Percentiles rank a stretch among this genome's conserved stretches.
phyloP scores from a whole-genome alignment of 2,888 invertebrate genomes.

The Trachelus iudaicus region DNA sequence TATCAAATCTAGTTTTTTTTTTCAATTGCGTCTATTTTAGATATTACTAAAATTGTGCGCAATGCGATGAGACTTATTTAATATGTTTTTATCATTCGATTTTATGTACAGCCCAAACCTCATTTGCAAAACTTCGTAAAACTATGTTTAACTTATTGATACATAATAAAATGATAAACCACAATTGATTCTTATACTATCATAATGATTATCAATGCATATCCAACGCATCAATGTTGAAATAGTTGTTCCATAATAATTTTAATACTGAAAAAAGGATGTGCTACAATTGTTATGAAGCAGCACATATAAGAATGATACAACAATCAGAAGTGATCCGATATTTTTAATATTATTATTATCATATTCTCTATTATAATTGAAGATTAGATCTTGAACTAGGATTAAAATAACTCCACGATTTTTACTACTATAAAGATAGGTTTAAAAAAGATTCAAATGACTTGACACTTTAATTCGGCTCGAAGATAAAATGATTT shows the following conservation, averaged over 20 bases:
- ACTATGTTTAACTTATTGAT: not conserved
- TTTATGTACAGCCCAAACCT: not conserved
- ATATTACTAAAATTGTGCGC: not conserved
- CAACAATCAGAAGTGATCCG: no score
- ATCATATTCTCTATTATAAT: not conserved
- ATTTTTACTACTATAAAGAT: not conserved
- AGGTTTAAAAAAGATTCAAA: not conserved
- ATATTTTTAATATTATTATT: no score
- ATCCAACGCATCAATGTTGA: not conserved
- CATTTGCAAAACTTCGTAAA: not conserved
- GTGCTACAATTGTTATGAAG: no score
- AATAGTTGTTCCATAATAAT: not conserved
- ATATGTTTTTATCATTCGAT: not conserved
- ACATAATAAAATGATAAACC: not conserved
- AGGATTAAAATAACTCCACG: not conserved
- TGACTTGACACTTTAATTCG: not conserved
- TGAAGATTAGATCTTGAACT: not conserved
- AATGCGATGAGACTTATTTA: not conserved
- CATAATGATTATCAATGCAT: not conserved
- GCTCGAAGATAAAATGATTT: not conserved
- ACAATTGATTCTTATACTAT: not conserved
- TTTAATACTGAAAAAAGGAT: not conserved
- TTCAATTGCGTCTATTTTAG: not conserved
- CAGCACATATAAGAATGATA: no score
- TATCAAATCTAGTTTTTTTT: not conserved